These are phyloP conservation scores for Monarcha castaneiventris DNA, from an alignment of 2,113 vertebrate genomes.

Conservation along the genomic window DNA sequence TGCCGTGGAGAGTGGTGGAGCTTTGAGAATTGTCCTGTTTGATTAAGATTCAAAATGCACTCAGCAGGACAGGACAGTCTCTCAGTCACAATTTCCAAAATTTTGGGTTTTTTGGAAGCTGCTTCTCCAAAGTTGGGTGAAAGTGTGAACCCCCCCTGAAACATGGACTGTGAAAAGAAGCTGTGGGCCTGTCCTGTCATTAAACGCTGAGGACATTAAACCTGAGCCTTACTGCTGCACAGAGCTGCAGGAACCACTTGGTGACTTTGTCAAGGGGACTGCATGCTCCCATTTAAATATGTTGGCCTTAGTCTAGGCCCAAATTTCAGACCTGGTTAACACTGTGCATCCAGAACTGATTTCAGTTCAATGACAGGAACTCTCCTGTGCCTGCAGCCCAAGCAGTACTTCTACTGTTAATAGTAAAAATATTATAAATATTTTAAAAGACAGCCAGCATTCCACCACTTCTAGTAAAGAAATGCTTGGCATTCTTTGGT, in stretches of 20 bases:
- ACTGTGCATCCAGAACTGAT: not conserved
- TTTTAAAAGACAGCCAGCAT: not conserved
- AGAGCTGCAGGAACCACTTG: not conserved
- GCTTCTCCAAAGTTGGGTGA: not conserved
- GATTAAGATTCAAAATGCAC: not conserved
- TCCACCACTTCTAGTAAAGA: not conserved
- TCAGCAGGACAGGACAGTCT: not conserved
- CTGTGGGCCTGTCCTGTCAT: not conserved
- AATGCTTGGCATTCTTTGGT: not conserved
- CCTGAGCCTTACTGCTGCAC: not conserved
- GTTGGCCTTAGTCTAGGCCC: not conserved
- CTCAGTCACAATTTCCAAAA: not conserved
- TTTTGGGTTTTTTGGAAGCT: not conserved
- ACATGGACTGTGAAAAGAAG: not conserved
- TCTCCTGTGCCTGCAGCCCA: not conserved
- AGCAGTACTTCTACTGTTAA: not conserved
- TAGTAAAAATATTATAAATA: not conserved
- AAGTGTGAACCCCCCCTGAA: not conserved
- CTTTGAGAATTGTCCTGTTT: not conserved
- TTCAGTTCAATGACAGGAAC: not conserved
- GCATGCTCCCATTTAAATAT: rapidly evolving
- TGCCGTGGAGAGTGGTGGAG: not conserved
- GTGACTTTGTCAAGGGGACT: not conserved
- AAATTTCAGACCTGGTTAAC: not conserved
- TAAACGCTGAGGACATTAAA: not conserved